Evolutionary conservation across 1,140 invertebrate species (phyloP).

Genomic region (Zaprionus gabonicus): DNA sequence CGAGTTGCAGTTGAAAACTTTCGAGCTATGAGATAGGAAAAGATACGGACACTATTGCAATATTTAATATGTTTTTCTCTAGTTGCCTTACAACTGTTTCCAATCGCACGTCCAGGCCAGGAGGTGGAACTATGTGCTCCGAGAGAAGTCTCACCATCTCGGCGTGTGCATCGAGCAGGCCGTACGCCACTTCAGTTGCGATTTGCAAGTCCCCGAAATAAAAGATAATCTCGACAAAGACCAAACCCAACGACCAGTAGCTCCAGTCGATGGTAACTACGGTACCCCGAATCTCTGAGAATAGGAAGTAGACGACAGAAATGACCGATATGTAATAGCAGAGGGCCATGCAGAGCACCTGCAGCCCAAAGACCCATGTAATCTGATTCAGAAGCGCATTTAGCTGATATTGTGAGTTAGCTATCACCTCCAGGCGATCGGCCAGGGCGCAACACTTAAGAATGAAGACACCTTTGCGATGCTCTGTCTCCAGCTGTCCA

Average conservation of each 20-base stretch:
- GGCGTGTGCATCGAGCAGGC: slow-evolving; percentile 23
- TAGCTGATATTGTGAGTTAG: slow-evolving; percentile 26
- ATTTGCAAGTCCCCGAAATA: slow-evolving; percentile 39
- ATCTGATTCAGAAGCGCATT: slow-evolving; percentile 20
- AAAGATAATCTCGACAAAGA: not conserved
- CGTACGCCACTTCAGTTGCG: not conserved
- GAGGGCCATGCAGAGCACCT: slow-evolving; percentile 3
- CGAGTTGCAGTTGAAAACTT: slow-evolving; percentile 45
- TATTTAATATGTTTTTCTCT: not conserved
- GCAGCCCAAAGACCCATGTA: slow-evolving; percentile 30
- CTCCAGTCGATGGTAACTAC: not conserved
- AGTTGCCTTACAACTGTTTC: slow-evolving; percentile 31
- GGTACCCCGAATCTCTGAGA: not conserved
- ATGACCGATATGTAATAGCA: slow-evolving; percentile 13
- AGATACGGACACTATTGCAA: not conserved
- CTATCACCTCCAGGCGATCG: slow-evolving; percentile 53
- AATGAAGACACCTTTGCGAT: slow-evolving; percentile 30
- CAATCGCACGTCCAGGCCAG: slow-evolving; percentile 42
- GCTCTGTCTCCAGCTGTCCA: not conserved
- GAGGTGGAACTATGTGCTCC: slow-evolving; percentile 9
- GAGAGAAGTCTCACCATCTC: slow-evolving; percentile 36
- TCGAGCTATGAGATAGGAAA: slow-evolving; percentile 16
- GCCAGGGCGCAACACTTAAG: slow-evolving; percentile 53
- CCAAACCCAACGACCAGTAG: not conserved
- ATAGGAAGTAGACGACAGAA: slow-evolving; percentile 13